A percentile compares a stretch with the other conserved stretches of the same genome.
These are phyloP conservation scores for Cartodere bifasciata DNA, from an alignment of 2,888 invertebrate species.

Conservation along the genomic window DNA sequence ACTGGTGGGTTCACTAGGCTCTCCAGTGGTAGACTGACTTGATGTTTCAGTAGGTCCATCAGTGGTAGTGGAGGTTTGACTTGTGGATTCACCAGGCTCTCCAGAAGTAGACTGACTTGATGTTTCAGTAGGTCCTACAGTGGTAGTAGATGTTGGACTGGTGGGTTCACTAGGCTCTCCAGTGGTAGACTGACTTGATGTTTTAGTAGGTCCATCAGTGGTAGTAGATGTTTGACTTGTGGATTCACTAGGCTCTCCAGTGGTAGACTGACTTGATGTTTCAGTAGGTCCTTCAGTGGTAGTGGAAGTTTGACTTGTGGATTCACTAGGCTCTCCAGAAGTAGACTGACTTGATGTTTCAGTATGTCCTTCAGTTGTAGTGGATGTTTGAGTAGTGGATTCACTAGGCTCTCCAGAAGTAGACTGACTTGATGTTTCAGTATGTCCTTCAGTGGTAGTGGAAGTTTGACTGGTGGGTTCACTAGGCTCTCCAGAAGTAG, in stretches of 20 bases:
- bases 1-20: background rate
- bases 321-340: background rate
- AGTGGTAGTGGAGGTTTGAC: conserved; percentile 1
- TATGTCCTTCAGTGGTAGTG: no score
- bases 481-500: background rate
- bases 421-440: background rate
- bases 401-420: background rate
- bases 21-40: background rate
- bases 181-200: background rate
- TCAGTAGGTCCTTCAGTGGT: no score
- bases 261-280: background rate
- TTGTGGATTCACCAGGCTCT: background rate
- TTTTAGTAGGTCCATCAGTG: background rate
- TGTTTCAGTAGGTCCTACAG: background rate
- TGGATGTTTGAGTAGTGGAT: background rate
- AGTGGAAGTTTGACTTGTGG: background rate
- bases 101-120: background rate
- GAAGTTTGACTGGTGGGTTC: background rate
- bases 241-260: background rate
- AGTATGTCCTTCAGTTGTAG: no score
- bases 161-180: background rate
- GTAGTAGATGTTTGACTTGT: conserved; percentile 1
- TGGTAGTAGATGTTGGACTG: conserved; percentile 1
- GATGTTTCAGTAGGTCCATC: background rate
- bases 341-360: background rate